A percentile compares a stretch with the other conserved stretches of the same genome.
Conservation (phyloP, 2,113 vertebrate species). For the Panthera tigris region DNA sequence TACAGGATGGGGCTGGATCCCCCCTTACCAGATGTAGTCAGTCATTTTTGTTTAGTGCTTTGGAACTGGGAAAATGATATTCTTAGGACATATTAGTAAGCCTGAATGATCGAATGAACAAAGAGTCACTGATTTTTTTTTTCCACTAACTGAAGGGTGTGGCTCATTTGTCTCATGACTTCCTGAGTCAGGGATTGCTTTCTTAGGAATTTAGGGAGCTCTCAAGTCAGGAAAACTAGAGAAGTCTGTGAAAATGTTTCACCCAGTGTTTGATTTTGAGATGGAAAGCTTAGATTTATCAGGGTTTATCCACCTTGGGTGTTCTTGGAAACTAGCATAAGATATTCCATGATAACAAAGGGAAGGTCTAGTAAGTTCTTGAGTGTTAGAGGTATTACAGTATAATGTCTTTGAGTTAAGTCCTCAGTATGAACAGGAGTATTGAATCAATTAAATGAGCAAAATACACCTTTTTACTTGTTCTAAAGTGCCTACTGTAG, state of each 20-base stretch:
- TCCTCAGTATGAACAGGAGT: neutral
- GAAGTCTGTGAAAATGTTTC: neutral
- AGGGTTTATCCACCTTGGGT: neutral
- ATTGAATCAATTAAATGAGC: neutral
- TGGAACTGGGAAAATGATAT: neutral
- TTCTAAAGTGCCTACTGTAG: neutral
- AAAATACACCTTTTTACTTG: neutral
- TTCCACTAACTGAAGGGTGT: neutral
- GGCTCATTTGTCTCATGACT: neutral
- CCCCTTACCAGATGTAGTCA: neutral
- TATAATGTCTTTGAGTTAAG: neutral
- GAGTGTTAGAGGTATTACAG: neutral
- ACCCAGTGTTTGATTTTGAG: neutral
- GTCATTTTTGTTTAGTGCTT: neutral
- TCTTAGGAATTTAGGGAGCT: neutral
- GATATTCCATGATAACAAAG: neutral
- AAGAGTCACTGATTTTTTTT: neutral
- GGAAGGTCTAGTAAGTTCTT: neutral
- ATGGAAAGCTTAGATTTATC: neutral
- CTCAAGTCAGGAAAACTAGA: neutral
- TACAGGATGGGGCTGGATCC: neutral
- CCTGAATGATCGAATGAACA: neutral
- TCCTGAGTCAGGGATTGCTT: neutral
- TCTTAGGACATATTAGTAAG: neutral
- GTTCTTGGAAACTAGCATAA: neutral